A percentile compares a stretch with the other conserved stretches of the same genome.
Evolutionary conservation across 2,113 vertebrate species (phyloP).

Genomic region (Leptobrachium ailaonicum): DNA sequence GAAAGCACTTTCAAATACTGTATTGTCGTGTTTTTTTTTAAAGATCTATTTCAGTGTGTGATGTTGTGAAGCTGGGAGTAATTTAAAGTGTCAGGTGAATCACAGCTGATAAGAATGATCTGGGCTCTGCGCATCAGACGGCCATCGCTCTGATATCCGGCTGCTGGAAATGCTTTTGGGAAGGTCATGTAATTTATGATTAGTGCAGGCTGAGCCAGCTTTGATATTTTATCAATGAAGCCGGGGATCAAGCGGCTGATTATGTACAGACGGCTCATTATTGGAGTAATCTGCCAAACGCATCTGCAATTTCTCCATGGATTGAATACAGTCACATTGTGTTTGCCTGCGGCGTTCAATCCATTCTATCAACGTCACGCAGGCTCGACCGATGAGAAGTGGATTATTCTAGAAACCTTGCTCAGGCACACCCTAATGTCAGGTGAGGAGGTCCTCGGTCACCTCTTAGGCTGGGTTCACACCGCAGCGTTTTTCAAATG

Average conservation of each 20-base stretch:
- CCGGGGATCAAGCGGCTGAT: background rate
- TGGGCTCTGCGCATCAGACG: background rate
- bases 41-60: background rate
- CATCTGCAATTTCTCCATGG: background rate
- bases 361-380: too few species aligned
- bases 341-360: background rate
- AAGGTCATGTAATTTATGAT: conserved; percentile 2
- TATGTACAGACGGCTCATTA: conserved; percentile 22
- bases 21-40: too few species aligned
- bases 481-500: too few species aligned
- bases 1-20: too few species aligned
- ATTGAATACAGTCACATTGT: background rate
- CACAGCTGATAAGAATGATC: conserved; percentile 9
- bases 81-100: conserved; percentile 5
- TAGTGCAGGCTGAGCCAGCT: conserved; percentile 11
- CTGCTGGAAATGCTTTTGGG: conserved; percentile 1
- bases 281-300: background rate
- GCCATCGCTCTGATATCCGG: background rate
- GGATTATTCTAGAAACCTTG: too few species aligned
- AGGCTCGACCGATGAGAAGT: too few species aligned
- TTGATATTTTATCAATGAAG: conserved; percentile 36
- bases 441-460: too few species aligned
- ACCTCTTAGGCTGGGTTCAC: too few species aligned
- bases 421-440: too few species aligned
- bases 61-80: background rate